A percentile compares a stretch with the other conserved stretches of the same genome.
These are phyloP conservation scores for Styela plicata DNA, from an alignment of 23 tunicate genomes.

Conservation along the genomic window DNA sequence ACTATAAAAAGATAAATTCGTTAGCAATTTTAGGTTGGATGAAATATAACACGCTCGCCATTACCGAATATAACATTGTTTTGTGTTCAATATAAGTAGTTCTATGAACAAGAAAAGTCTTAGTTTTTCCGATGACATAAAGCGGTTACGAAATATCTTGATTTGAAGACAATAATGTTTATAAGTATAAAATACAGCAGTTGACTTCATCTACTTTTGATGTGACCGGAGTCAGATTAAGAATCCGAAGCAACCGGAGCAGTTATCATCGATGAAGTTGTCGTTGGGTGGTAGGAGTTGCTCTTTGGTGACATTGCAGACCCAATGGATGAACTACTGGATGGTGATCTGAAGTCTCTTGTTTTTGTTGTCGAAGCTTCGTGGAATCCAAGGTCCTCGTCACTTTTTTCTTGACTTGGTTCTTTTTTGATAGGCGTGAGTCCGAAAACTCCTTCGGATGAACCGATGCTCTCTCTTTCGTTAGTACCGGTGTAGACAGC, in stretches of 20 bases:
- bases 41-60: too few species aligned
- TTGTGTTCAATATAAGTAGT: too few species aligned
- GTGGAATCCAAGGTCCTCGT: constrained; percentile 20
- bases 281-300: neutral
- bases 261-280: constrained; percentile 29
- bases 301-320: constrained; percentile 5
- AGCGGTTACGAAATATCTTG: too few species aligned
- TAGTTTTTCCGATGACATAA: too few species aligned
- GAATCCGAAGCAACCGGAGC: constrained; percentile 39
- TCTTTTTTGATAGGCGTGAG: constrained; percentile 15
- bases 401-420: neutral
- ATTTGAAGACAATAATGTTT: too few species aligned
- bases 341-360: neutral
- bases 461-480: constrained; percentile 3
- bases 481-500: constrained; percentile 7
- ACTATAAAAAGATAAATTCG: too few species aligned
- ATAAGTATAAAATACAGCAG: too few species aligned
- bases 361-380: constrained; percentile 3
- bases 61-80: too few species aligned
- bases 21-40: too few species aligned
- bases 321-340: constrained; percentile 1
- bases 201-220: too few species aligned
- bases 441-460: neutral
- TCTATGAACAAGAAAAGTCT: too few species aligned
- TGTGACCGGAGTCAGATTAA: too few species aligned